Conservation (phyloP, 2,888 invertebrate species). For the Hydroisotoma schaefferi region DNA sequence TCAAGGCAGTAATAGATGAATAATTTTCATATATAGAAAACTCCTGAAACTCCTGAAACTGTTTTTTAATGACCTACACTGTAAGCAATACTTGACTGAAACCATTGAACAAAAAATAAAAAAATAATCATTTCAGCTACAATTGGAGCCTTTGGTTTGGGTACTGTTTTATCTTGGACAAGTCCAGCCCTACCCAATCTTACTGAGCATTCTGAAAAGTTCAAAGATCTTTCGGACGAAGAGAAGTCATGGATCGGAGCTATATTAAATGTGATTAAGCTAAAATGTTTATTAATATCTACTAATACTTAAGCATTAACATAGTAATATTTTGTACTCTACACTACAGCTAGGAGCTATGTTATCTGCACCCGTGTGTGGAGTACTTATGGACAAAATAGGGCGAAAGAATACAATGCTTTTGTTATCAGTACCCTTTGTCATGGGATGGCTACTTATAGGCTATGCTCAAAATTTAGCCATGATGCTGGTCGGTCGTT, state of each 20-base stretch:
- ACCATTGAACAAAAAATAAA: too few species aligned
- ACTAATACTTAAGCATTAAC: background rate
- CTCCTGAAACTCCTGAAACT: too few species aligned
- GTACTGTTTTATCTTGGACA: constrained; percentile 56
- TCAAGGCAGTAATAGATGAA: too few species aligned
- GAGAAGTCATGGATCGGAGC: constrained; percentile 34
- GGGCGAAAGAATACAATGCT: constrained; percentile 45
- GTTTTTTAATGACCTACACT: too few species aligned
- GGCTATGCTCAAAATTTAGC: constrained; percentile 67
- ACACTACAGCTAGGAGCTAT: constrained; percentile 42
- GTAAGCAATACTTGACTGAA: too few species aligned
- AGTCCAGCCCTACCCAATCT: constrained; percentile 25
- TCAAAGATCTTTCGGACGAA: constrained; percentile 4
- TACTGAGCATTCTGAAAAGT: background rate
- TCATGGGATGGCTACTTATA: constrained; percentile 70
- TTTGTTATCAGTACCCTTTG: constrained; percentile 40
- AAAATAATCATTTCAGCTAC: constrained; percentile 68
- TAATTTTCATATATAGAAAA: too few species aligned
- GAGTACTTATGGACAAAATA: constrained; percentile 35
- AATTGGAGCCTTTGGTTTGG: constrained; percentile 72
- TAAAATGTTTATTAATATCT: background rate
- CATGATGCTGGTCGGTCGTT: constrained; percentile 74
- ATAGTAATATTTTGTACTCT: constrained; percentile 4
- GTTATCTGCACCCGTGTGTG: constrained; percentile 35
- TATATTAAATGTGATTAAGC: constrained; percentile 19